Conservation (phyloP, 23 tunicate genomes). For the Phallusia fumigata region DNA sequence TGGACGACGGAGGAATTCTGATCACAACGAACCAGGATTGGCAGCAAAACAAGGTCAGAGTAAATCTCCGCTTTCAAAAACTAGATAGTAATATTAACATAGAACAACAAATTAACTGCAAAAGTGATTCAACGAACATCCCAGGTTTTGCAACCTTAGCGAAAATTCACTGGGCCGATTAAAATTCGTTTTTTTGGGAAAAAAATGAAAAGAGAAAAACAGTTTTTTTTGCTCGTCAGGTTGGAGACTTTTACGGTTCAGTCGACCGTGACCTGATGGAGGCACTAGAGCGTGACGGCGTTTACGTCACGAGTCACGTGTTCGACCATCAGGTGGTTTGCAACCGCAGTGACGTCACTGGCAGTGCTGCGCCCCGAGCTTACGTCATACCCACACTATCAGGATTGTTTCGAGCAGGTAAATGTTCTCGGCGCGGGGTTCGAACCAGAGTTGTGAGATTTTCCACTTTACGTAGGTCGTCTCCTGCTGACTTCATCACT, state of each 20-base stretch:
- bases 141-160: no score
- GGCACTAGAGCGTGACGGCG: conserved; percentile 21
- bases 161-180: no score
- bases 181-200: no score
- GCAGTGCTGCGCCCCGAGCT: conserved; percentile 21
- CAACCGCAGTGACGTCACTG: conserved; percentile 18
- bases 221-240: conserved; percentile 28
- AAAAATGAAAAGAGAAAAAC: no score
- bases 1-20: conserved; percentile 78
- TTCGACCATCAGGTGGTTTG: conserved; percentile 67
- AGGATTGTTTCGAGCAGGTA: conserved; percentile 32
- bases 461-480: neutral
- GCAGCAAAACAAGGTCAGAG: conserved; percentile 20
- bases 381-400: conserved; percentile 35
- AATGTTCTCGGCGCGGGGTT: no score
- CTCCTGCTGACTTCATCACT: neutral
- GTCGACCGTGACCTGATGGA: conserved; percentile 59
- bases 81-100: no score
- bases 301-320: conserved; percentile 23
- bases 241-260: conserved; percentile 58
- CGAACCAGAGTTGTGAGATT: no score
- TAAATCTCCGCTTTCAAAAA: no score
- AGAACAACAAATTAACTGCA: no score
- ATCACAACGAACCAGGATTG: conserved; percentile 48
- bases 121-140: no score